Base-by-base conservation (phyloP, 2,888 invertebrate species). In the Antheraea yamamai region DNA sequence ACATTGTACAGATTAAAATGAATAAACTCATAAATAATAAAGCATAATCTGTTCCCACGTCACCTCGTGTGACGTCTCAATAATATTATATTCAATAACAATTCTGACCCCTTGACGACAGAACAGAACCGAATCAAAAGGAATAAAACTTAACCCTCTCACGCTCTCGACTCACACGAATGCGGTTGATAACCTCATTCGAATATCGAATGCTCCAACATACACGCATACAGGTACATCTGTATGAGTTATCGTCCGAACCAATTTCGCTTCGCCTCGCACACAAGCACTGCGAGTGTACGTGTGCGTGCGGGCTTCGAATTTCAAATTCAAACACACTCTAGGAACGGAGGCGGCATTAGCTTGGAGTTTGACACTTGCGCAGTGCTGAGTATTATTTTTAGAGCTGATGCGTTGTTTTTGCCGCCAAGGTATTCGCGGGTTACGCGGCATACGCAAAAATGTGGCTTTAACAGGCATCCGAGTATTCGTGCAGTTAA, bases 331-430 rank as follows among this genome's bases (percentile, higher is more conserved):
- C 64, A 66, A 66, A 66, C 81, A 78, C 68, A 78, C 68, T 76
- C 79, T 78, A 79, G 79, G 76, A 77, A 77, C 85, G 86, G 85
- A 86, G 91, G 91, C 92, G 91, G 91, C 81, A 81, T 84, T 89
- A 90, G 80, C 81, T 85, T 89, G 89, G 89, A 91, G 75, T 75
- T 77, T 77, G 81, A 82, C 84, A 84, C 86, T 86, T 85, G 88
- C 88, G 87, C 85, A 84, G 83, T 78, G 78, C 81, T 82, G 80
- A 83, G 83, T 83, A 79, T 85, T 92, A 93, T 93, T 94, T 94
- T 93, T 94, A 94, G 94, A 91, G 88, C 87, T 93, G 94, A 94
- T 93, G 91, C 85, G 87, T 85, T 89, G 92, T 92, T 92, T 91
- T 91, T 90, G 89, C 89, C 81, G 85, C 79, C 77, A 77, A 81